These are phyloP conservation scores for Agelas oroides DNA, from an alignment of 37 sponge, comb jelly and placozoan species.

Conservation along the genomic window DNA sequence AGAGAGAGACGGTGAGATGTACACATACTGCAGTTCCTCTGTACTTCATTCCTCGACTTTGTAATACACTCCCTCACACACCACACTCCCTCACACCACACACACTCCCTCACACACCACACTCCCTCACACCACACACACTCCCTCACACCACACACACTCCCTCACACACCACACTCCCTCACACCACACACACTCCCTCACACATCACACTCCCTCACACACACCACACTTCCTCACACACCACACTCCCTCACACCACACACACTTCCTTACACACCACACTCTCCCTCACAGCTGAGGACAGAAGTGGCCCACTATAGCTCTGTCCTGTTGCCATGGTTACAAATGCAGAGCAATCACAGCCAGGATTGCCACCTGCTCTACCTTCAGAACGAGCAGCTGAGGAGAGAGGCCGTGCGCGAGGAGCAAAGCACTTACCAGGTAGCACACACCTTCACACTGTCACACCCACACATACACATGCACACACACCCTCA, in stretches of 20 bases:
- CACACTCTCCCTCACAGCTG: constrained; percentile 4
- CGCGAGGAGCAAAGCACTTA: not conserved
- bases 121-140: too few species aligned
- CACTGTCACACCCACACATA: not conserved
- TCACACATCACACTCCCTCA: too few species aligned
- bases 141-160: too few species aligned
- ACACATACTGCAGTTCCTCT: too few species aligned
- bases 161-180: too few species aligned
- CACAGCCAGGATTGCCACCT: not conserved
- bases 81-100: too few species aligned
- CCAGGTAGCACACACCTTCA: constrained; percentile 15
- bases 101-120: too few species aligned
- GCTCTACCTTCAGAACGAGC: not conserved
- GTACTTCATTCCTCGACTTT: too few species aligned
- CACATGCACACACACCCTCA: not conserved
- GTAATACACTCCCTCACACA: too few species aligned
- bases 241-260: too few species aligned
- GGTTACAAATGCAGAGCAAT: constrained; percentile 12
- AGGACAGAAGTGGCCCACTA: constrained; percentile 38
- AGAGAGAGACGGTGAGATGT: constrained; percentile 61
- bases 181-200: not conserved
- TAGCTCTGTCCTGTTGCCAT: constrained; percentile 25
- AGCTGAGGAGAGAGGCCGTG: not conserved
- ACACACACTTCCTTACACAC: not conserved
- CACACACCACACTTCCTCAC: constrained; percentile 1